Conservation (phyloP, 2,888 invertebrate genomes). For the Eupithecia exiguata region DNA sequence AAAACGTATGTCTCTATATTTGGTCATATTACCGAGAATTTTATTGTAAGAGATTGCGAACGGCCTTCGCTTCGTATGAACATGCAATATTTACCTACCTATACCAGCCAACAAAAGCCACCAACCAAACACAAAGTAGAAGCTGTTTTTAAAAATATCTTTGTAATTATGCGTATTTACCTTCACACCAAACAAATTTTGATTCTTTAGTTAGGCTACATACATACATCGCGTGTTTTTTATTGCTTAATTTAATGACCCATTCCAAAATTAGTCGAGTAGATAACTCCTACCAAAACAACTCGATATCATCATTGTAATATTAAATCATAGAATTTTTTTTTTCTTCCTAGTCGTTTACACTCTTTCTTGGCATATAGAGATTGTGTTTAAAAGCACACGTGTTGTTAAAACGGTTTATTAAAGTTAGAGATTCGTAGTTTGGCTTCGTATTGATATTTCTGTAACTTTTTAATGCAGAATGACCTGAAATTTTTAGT, state of each 20-base stretch:
- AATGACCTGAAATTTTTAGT: too few relatives aligned
- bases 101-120: background rate
- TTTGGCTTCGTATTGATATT: too few relatives aligned
- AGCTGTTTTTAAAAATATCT: background rate
- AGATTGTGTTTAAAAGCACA: too few relatives aligned
- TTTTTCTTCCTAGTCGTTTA: too few relatives aligned
- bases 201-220: background rate
- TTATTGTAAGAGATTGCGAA: constrained; percentile 16
- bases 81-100: constrained; percentile 13
- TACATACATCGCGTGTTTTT: background rate
- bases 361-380: too few relatives aligned
- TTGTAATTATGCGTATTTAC: background rate
- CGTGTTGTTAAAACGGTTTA: too few relatives aligned
- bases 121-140: background rate
- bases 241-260: background rate
- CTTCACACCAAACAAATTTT: background rate
- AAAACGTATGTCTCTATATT: background rate
- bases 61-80: background rate
- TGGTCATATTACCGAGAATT: constrained; percentile 17
- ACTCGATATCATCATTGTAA: too few relatives aligned
- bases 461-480: too few relatives aligned
- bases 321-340: too few relatives aligned
- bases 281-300: too few relatives aligned
- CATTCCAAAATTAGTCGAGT: background rate
- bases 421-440: too few relatives aligned